These are phyloP conservation scores for Manis javanica DNA, from an alignment of 2,797 vertebrate genomes.

Conservation along the genomic window DNA sequence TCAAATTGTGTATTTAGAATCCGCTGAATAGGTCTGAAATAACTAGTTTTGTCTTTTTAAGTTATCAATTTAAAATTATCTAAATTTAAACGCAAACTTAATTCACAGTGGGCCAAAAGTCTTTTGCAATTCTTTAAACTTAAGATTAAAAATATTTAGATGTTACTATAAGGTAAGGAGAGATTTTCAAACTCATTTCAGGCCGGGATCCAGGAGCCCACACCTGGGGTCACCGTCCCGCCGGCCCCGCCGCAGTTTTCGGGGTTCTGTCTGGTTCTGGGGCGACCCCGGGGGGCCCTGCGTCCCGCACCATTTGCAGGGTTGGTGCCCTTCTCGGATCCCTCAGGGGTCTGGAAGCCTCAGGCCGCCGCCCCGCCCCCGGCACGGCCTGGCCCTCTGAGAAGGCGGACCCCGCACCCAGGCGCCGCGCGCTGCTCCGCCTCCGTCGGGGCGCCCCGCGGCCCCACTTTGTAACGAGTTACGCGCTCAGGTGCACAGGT, in stretches of 20 bases:
- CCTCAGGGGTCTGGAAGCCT: background rate
- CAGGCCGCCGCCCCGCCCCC: fast-evolving
- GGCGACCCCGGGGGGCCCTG: background rate
- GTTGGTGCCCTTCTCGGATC: fast-evolving
- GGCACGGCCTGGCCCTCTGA: fast-evolving
- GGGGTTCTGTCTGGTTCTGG: fast-evolving
- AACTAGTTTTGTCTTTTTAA: background rate
- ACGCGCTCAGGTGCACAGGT: fast-evolving
- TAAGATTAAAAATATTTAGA: background rate
- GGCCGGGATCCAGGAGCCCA: background rate
- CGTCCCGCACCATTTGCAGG: too few relatives aligned
- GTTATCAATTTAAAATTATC: background rate
- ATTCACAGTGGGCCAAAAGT: background rate
- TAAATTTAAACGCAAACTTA: background rate
- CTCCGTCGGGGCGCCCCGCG: fast-evolving
- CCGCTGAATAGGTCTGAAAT: background rate
- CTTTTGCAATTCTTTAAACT: background rate
- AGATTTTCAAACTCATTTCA: background rate
- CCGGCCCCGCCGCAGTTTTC: fast-evolving
- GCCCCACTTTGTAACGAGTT: background rate
- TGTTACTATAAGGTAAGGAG: background rate
- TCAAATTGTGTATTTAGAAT: background rate
- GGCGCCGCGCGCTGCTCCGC: background rate
- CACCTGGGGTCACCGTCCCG: fast-evolving
- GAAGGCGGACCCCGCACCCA: fast-evolving